Percentiles rank a stretch among this genome's conserved stretches.
Conservation (phyloP, 2,888 invertebrate species). For the Cloeon dipterum region DNA sequence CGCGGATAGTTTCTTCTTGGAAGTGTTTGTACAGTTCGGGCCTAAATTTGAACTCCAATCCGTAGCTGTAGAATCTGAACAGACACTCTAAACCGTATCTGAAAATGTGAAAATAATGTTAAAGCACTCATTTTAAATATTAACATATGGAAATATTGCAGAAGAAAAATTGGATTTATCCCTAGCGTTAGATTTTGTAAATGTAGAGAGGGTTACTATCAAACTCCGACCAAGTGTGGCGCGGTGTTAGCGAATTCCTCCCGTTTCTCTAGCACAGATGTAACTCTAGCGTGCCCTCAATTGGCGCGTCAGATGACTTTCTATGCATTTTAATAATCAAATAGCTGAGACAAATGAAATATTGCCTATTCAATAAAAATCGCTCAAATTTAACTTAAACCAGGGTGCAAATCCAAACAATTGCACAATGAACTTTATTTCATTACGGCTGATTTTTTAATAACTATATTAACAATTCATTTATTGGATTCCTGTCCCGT, state of each 20-base stretch:
- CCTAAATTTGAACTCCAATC: constrained; percentile 86
- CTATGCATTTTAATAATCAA: not conserved
- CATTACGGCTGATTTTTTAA: too few relatives aligned
- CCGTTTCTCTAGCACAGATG: not conserved
- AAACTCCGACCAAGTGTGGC: constrained; percentile 9
- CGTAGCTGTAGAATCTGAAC: constrained; percentile 96
- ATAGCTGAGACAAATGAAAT: too few relatives aligned
- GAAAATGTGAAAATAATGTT: too few relatives aligned
- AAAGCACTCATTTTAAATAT: not conserved
- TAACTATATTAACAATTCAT: too few relatives aligned
- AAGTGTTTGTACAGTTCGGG: constrained; percentile 91
- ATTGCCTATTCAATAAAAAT: too few relatives aligned
- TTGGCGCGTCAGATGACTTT: not conserved
- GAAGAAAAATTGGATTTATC: not conserved
- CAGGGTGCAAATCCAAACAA: not conserved
- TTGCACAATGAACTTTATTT: too few relatives aligned
- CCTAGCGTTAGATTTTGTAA: not conserved
- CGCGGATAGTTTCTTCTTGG: constrained; percentile 73
- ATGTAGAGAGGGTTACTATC: constrained; percentile 9
- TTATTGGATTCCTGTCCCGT: too few relatives aligned
- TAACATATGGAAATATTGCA: too few relatives aligned
- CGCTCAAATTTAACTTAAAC: too few relatives aligned
- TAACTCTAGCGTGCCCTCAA: not conserved
- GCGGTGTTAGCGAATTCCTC: constrained; percentile 8
- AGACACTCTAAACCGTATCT: constrained; percentile 36